Evolutionary conservation across 2,888 invertebrate species (phyloP).

Genomic region (Mythimna lalbum): DNA sequence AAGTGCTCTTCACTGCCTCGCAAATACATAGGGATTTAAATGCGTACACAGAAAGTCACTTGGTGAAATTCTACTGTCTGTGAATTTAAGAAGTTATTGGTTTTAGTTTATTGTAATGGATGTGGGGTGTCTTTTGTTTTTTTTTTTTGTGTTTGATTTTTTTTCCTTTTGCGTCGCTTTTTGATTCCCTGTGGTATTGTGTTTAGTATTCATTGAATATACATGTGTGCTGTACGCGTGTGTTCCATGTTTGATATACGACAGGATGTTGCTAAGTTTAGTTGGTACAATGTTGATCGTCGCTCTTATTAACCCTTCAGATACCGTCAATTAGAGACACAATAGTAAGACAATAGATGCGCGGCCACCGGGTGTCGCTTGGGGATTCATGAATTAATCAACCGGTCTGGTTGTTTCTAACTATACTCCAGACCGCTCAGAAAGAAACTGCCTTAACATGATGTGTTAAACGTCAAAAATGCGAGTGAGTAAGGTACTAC

Average conservation of each 20-base stretch:
- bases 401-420: neutral
- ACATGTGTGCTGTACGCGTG: neutral
- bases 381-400: too few relatives aligned
- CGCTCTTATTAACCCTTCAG: too few relatives aligned
- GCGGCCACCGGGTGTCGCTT: too few relatives aligned
- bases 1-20: conserved; percentile 20
- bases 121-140: neutral
- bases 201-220: neutral
- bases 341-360: too few relatives aligned
- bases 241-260: neutral
- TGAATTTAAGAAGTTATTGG: conserved; percentile 32
- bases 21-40: conserved; percentile 51
- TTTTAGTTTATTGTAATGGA: conserved; percentile 7
- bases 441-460: too few relatives aligned
- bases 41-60: conserved; percentile 54
- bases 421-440: too few relatives aligned
- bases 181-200: neutral
- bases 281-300: too few relatives aligned
- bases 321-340: too few relatives aligned
- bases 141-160: neutral
- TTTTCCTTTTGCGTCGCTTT: neutral
- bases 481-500: too few relatives aligned
- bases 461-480: too few relatives aligned
- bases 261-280: too few relatives aligned
- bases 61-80: conserved; percentile 27